phyloP scores from a whole-genome alignment of 2,888 invertebrate species.

The Harpalus rufipes region DNA sequence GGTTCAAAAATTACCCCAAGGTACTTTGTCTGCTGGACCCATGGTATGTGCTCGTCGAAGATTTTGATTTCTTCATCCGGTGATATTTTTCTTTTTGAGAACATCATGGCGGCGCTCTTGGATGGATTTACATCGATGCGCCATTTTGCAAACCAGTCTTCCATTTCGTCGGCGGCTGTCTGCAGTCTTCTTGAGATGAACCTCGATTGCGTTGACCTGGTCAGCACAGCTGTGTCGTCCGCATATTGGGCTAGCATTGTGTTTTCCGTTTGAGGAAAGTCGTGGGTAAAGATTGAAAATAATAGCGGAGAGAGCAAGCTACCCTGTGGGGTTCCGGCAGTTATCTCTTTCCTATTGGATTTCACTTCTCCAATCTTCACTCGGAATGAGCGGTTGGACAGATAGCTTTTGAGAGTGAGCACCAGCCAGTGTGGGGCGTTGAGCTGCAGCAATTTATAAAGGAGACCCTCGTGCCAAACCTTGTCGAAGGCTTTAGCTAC shows the following conservation, averaged over 20 bases:
- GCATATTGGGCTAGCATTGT: no score
- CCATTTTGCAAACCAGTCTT: neutral
- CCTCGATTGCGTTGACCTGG: neutral
- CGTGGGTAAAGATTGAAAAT: no score
- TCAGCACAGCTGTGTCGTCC: slow-evolving; percentile 30
- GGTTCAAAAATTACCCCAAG: neutral
- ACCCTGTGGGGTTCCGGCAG: no score
- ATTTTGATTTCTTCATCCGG: neutral
- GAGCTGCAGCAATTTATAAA: neutral
- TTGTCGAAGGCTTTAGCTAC: no score
- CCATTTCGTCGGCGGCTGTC: neutral
- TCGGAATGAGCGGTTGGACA: neutral
- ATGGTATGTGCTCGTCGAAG: neutral
- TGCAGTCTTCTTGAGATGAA: neutral
- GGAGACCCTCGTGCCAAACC: no score
- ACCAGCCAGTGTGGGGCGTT: neutral
- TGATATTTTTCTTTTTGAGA: neutral
- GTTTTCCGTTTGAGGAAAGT: no score
- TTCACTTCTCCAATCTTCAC: no score
- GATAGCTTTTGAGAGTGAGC: no score
- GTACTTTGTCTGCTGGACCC: no score
- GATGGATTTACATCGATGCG: neutral
- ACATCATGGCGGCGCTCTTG: slow-evolving; percentile 7
- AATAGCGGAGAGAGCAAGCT: no score
- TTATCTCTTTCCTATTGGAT: no score